A percentile compares a stretch with the other conserved stretches of the same genome.
These are phyloP conservation scores for Forbesichthys agassizii DNA, from an alignment of 2,113 vertebrate species.

Conservation along the genomic window DNA sequence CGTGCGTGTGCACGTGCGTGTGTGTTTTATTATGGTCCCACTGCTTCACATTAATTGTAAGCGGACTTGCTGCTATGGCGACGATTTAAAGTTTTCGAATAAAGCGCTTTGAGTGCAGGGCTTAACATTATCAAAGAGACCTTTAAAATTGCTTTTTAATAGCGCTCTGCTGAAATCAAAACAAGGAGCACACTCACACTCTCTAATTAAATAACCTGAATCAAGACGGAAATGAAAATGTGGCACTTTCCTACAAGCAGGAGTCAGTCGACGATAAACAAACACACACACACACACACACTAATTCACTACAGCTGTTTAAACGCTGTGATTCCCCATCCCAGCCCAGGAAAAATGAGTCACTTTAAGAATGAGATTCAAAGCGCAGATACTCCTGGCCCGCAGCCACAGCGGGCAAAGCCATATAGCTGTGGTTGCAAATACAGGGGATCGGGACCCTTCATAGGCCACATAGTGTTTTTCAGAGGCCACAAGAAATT, in stretches of 20 bases:
- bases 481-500: too few species aligned
- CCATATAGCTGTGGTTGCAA: neutral
- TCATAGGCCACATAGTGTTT: too few species aligned
- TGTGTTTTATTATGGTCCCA: neutral
- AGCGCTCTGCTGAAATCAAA: constrained; percentile 32
- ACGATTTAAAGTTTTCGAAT: constrained; percentile 34
- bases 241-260: constrained; percentile 4
- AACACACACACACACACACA: neutral
- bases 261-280: neutral
- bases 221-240: constrained; percentile 31
- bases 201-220: constrained; percentile 45
- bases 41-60: neutral
- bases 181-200: constrained; percentile 43
- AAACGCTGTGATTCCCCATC: neutral
- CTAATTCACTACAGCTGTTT: constrained; percentile 23
- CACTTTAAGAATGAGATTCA: constrained; percentile 35
- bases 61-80: too few species aligned
- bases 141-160: constrained; percentile 41
- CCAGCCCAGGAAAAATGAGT: constrained; percentile 43
- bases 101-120: constrained; percentile 43
- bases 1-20: neutral
- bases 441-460: neutral
- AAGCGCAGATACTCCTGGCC: constrained; percentile 35
- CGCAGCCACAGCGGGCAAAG: neutral
- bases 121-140: constrained; percentile 24